Evolutionary conservation across 2,888 invertebrate genomes (phyloP), one percentile per base, ranked within the genome.

Genomic region (Seira sanloemensis): DNA sequence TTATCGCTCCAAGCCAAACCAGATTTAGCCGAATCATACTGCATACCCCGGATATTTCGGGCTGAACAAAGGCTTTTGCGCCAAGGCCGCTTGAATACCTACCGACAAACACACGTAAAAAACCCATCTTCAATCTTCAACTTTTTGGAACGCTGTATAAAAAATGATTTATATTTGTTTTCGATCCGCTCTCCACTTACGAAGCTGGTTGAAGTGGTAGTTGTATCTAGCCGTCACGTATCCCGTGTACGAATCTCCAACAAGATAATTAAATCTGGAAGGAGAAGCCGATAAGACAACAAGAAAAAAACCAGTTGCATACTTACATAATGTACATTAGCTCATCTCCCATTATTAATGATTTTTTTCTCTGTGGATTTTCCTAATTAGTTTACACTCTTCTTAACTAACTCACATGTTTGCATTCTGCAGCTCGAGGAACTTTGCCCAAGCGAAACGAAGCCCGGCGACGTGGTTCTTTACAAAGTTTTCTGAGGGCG

Each of bases 11-110:
- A 21, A 69, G 19, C n/a, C 12, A 69, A 26, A 68, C 19, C 26
- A 26, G 18, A 1, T 2, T 68, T n/a, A 69, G 37, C 21, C 46
- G n/a, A 26, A 0, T 72, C 23, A 18, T 23, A 69, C 21, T n/a
- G 4, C 69, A 65, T 54, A 82, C 82, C 82, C 82, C 21, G 82
- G 82, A 77, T 82, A 82, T 27, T 77, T 82, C n/a, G 27, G 24
- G 27, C 25, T 72, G 21, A 82, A 82, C 24, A 82, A 65, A 5
- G 82, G 82, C 26, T 82, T 82, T 19, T 82, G 82, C 4, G 24
- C 82, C 26, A 82, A 23, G 21, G 82, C 76, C 21, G 82, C 82
- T 66, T 82, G 82, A 19, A 82, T 76, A 5, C 82, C 82, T 82
- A 18, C 18, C 4, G 37, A 12, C 37, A 4, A n/a, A n/a, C 37